Conservation (phyloP, 2,888 invertebrate species). For the Hirtodrosophila confusa region DNA sequence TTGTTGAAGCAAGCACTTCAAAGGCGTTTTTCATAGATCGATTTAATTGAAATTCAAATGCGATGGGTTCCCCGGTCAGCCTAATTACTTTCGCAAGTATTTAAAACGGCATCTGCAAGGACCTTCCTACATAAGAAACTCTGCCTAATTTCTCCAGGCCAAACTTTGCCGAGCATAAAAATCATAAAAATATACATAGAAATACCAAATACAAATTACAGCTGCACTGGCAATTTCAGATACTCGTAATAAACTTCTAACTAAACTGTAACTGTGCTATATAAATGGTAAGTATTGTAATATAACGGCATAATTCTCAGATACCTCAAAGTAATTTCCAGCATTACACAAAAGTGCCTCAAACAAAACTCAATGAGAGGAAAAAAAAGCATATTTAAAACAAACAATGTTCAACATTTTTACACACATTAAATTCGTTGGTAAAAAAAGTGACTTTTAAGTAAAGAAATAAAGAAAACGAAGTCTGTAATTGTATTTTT, state of each 20-base stretch:
- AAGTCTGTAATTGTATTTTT: too few species aligned
- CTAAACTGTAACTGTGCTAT: background rate
- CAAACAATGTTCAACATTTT: too few species aligned
- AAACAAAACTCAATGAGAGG: background rate
- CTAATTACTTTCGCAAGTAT: conserved; percentile 60
- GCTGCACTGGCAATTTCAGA: background rate
- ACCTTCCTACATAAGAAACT: background rate
- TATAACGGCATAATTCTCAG: background rate
- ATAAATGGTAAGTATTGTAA: conserved; percentile 23
- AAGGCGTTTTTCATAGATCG: conserved; percentile 31
- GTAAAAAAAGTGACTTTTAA: too few species aligned
- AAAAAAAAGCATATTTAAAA: background rate
- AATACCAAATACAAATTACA: conserved; percentile 4
- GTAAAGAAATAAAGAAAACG: too few species aligned
- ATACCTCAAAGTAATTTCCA: background rate
- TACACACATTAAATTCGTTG: too few species aligned
- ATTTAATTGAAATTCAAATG: conserved; percentile 40
- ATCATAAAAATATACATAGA: conserved; percentile 1
- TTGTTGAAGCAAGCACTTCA: conserved; percentile 12
- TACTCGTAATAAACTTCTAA: background rate
- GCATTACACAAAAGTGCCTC: too few species aligned
- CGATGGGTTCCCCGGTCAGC: conserved; percentile 16
- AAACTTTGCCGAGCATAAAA: too few species aligned
- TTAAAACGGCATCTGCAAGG: conserved; percentile 31
- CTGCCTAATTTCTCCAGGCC: conserved; percentile 37